Evolutionary conservation across 2,113 vertebrate genomes (phyloP), one percentile per base, ranked within the genome.

Genomic region (Apodemus speciosus): DNA sequence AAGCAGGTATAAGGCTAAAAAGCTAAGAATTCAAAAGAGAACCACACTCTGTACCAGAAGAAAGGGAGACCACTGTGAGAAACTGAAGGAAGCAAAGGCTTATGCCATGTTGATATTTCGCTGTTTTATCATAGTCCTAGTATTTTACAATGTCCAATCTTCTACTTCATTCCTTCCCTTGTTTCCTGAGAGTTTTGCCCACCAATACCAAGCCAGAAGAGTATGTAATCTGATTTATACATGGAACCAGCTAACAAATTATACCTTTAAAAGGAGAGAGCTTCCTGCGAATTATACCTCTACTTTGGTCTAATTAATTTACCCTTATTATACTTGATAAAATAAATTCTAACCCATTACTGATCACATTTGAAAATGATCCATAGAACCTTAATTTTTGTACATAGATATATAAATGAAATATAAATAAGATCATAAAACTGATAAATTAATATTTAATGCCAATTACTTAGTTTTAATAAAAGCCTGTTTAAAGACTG

Each of bases 161-260:
- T 58, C 43, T 6, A 56, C 83, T 89, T 91, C 86, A 53, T 8
- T 49, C 90, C 4, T 75, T 89, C 25, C 13, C 25, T 83, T 79
- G 16, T 23, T 95, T 91, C 62, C 58, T 87, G 27, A 91, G 43
- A 89, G 4, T 35, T 80, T 43, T 88, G 9, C 51, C 1, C 3
- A 92, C 30, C 30, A 95, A 38, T 77, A 49, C 76, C n/a, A 73
- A 90, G 38, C 15, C 3, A 40, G 51, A 68, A 68, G 18, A 68
- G 18, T 68, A 35, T 23, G 43, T 25, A 60, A 58, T 40, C 18
- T 35, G 9, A 46, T 66, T 46, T 35, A 38, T 69, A 85, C 72
- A 88, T 85, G 32, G 25, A 91, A 46, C 3, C 30, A 68, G 40
- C 35, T 92, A 92, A 89, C 18, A 93, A 71, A 94, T 90, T 93